Base-by-base conservation (phyloP, 2,113 vertebrate species). In the Chlorodrepanis virens region DNA sequence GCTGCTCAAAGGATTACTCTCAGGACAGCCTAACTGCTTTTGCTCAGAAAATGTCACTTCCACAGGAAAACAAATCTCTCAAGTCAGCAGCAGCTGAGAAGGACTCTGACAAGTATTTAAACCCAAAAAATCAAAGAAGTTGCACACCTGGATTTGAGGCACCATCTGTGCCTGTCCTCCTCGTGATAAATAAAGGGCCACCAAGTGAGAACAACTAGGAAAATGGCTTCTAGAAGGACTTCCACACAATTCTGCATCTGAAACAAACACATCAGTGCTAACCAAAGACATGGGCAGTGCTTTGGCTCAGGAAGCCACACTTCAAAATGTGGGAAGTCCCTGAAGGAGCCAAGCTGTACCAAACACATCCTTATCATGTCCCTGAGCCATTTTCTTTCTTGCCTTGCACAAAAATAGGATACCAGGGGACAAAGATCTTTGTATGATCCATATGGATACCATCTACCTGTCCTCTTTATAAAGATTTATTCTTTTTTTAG, bases 51-150 rank as follows among this genome's bases (percentile, higher is more conserved):
- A 94, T 75, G 69, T 87, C 93, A 87, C 35, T 75, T 89, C 37
- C 72, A 59, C 64, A 52, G 87, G 67, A 86, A 95, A 92, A 94
- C 39, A 29, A 90, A 92, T 53, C 76, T 91, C 82, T 90, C 88
- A 86, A 92, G 63, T 40, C 74, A 71, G 59, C 15, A 79, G 85
- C 47, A 79, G 63, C 60, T 83, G 61, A 85, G 65, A 50, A 87
- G 63, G 54, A 69, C 50, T 39, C 33, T 63, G 63, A 56, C 80
- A 77, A 89, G 45, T 63, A 69, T 76, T 93, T 91, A 83, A 94
- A 93, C 15, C 8, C 17, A 27, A 52, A 87, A 94, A 80, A 83
- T 70, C 67, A 63, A 95, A 87, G 61, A 84, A 95, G 83, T 31
- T 31, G 61, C 33, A 72, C 87, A 93, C 74, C 81, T 87, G 91